Conservation (phyloP, 2,113 vertebrate genomes). For the Brachyhypopomus gauderio region DNA sequence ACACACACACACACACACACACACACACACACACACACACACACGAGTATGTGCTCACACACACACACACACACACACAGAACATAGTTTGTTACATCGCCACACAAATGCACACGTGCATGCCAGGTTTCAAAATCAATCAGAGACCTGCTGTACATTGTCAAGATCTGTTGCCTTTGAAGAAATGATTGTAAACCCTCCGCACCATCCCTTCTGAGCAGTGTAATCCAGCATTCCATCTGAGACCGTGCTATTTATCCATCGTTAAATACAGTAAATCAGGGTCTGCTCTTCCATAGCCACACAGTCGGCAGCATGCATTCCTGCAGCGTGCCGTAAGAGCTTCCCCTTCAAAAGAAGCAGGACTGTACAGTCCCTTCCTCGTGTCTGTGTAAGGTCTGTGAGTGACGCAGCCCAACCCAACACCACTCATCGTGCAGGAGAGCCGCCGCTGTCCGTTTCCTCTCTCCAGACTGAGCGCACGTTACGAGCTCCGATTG, state of each 20-base stretch:
- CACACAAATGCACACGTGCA: background rate
- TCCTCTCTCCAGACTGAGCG: too few species aligned
- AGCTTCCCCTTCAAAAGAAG: background rate
- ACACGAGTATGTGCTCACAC: conserved; percentile 3
- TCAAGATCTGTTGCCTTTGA: conserved; percentile 36
- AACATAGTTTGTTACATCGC: conserved; percentile 16
- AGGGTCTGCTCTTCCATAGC: background rate
- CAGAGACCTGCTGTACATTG: conserved; percentile 36
- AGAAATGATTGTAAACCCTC: conserved; percentile 30
- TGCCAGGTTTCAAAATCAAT: conserved; percentile 26
- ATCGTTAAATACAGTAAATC: conserved; percentile 30
- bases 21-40: conserved; percentile 1
- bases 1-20: too few species aligned
- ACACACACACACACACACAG: conserved; percentile 6
- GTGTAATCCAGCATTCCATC: conserved; percentile 26
- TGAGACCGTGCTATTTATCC: conserved; percentile 46
- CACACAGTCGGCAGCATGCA: background rate
- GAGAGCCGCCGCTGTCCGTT: too few species aligned
- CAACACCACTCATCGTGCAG: too few species aligned
- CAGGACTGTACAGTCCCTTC: too few species aligned
- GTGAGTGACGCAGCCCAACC: too few species aligned
- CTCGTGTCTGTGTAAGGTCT: too few species aligned
- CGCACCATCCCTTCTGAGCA: conserved; percentile 40
- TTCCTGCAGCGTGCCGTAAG: conserved; percentile 34
- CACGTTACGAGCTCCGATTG: background rate